Conservation (phyloP, 2,113 vertebrate species). For the Climacteris rufus region DNA sequence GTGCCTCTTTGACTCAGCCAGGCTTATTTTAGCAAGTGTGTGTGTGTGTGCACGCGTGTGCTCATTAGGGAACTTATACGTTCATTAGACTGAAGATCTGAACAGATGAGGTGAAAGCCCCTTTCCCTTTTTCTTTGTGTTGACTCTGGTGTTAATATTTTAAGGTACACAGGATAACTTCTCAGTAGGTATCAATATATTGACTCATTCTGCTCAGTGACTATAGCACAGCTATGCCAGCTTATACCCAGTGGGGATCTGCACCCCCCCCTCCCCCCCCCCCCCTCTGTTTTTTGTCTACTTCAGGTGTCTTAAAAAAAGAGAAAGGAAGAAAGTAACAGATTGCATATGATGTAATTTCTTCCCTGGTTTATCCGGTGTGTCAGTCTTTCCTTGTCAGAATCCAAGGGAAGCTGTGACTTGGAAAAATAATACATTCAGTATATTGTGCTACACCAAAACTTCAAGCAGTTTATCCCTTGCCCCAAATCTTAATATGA, state of each 20-base stretch:
- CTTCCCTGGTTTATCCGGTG: constrained; percentile 42
- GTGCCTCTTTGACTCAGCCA: background rate
- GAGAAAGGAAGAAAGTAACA: background rate
- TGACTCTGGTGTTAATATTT: background rate
- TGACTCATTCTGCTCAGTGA: background rate
- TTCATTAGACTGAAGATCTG: background rate
- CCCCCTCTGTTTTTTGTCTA: background rate
- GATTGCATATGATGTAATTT: constrained; percentile 66
- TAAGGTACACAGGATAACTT: background rate
- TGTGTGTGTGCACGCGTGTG: no score
- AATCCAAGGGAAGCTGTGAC: constrained; percentile 40
- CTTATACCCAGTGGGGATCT: background rate
- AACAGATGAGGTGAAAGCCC: background rate
- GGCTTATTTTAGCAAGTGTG: background rate
- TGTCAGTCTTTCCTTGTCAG: constrained; percentile 38
- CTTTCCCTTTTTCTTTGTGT: background rate
- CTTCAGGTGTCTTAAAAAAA: constrained; percentile 4
- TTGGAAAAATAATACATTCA: constrained; percentile 59
- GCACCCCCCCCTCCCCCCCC: background rate
- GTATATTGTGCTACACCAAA: constrained; percentile 27
- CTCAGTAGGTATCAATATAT: constrained; percentile 16
- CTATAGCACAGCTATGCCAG: background rate
- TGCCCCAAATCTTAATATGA: constrained; percentile 17
- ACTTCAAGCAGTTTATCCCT: background rate
- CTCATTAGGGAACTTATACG: background rate